A percentile compares a stretch with the other conserved stretches of the same genome.
These are phyloP conservation scores for Acanthochromis polyacanthus DNA, from an alignment of 2,113 vertebrate genomes.

Conservation along the genomic window DNA sequence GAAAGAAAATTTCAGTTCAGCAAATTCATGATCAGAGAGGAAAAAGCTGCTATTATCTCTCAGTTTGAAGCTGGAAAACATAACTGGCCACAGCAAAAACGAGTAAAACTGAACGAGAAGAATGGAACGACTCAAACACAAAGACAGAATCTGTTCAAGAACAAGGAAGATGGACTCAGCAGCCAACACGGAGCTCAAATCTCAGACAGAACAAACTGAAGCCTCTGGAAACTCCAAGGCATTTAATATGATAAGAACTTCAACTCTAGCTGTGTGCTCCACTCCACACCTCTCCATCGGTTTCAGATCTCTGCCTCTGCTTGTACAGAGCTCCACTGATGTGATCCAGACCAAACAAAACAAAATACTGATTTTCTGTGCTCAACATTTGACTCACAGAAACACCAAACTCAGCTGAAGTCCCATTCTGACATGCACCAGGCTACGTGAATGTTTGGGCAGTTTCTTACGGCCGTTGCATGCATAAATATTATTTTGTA, in stretches of 20 bases:
- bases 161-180: neutral
- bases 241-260: neutral
- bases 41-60: conserved; percentile 2
- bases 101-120: neutral
- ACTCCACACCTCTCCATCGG: too few species aligned
- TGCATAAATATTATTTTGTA: too few species aligned
- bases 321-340: too few species aligned
- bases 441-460: too few species aligned
- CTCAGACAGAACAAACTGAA: conserved; percentile 13
- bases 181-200: conserved; percentile 22
- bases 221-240: neutral
- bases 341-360: too few species aligned
- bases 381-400: too few species aligned
- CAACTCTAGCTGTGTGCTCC: neutral
- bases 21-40: conserved; percentile 27
- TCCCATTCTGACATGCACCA: too few species aligned
- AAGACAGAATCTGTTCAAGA: neutral
- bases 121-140: neutral
- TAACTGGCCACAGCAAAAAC: neutral
- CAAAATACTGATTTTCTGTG: too few species aligned
- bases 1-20: conserved; percentile 12
- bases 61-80: conserved; percentile 1
- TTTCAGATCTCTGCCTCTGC: too few species aligned
- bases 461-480: too few species aligned
- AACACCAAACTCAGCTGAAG: too few species aligned